Percentiles rank a stretch among this genome's conserved stretches.
These are phyloP conservation scores for Brachyalestes nurse DNA, from an alignment of 2,797 vertebrate species.

Conservation along the genomic window DNA sequence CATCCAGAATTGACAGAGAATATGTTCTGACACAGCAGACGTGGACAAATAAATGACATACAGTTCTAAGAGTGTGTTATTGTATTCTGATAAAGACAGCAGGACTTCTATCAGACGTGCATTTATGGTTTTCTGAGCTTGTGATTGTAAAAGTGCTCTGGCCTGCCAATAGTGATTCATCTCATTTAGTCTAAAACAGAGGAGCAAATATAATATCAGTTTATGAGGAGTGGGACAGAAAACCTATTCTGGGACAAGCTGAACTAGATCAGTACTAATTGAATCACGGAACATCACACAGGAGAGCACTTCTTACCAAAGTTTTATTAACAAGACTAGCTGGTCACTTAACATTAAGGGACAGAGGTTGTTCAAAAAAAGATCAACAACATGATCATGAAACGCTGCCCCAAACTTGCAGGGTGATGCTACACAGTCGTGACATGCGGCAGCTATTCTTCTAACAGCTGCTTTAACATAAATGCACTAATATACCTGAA, in stretches of 20 bases:
- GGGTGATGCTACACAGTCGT: constrained; percentile 8
- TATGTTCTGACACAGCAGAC: no score
- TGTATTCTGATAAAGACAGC: background rate
- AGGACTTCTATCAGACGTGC: background rate
- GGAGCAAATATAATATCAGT: constrained; percentile 36
- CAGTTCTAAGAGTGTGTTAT: no score
- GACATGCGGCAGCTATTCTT: constrained; percentile 47
- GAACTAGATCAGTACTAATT: constrained; percentile 65
- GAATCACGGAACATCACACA: constrained; percentile 61
- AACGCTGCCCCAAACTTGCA: background rate
- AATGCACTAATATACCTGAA: constrained; percentile 48
- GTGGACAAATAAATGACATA: no score
- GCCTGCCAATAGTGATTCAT: constrained; percentile 53
- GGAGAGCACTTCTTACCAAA: constrained; percentile 55
- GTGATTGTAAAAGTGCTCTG: constrained; percentile 40
- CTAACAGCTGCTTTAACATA: constrained; percentile 42
- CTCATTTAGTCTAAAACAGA: constrained; percentile 40
- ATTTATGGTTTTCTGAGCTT: constrained; percentile 1
- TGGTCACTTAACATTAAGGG: constrained; percentile 36
- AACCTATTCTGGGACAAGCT: constrained; percentile 56
- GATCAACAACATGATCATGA: constrained; percentile 49
- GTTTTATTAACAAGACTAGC: constrained; percentile 57
- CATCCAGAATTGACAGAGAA: no score
- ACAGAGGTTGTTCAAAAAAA: constrained; percentile 40
- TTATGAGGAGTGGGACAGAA: constrained; percentile 54